Conservation (phyloP, 2,888 invertebrate genomes). For the Melieria crassipennis region DNA sequence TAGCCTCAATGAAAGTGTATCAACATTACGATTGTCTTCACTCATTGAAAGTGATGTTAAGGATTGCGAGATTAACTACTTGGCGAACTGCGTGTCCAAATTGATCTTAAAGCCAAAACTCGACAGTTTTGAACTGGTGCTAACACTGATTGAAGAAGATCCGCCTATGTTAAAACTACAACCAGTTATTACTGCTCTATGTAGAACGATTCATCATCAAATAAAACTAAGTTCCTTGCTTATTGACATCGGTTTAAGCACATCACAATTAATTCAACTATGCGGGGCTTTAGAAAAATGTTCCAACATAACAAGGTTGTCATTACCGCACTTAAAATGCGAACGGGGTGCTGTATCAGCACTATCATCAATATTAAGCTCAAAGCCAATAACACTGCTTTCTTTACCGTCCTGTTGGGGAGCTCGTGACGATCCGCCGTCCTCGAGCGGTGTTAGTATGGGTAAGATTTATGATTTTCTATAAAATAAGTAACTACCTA, state of each 20-base stretch:
- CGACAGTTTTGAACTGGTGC: constrained; percentile 68
- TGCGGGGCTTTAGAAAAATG: constrained; percentile 67
- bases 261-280: constrained; percentile 68
- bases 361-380: constrained; percentile 66
- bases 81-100: constrained; percentile 67
- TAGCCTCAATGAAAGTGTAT: constrained; percentile 68
- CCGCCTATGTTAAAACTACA: constrained; percentile 67
- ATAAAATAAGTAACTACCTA: too few species aligned
- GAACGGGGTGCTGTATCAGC: constrained; percentile 69
- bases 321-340: constrained; percentile 69
- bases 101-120: constrained; percentile 67
- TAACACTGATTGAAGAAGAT: constrained; percentile 69
- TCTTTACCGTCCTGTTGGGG: constrained; percentile 69
- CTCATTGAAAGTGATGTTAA: constrained; percentile 69
- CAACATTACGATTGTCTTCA: constrained; percentile 67
- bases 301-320: constrained; percentile 67
- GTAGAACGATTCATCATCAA: constrained; percentile 55
- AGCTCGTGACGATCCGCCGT: constrained; percentile 67
- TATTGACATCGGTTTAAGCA: constrained; percentile 69
- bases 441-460: constrained; percentile 68
- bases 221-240: constrained; percentile 66
- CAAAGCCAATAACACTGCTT: constrained; percentile 67
- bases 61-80: constrained; percentile 66
- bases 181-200: constrained; percentile 68
- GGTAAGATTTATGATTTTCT: constrained; percentile 54